Conservation (phyloP, 2,888 invertebrate species). For the Leptothorax acervorum region DNA sequence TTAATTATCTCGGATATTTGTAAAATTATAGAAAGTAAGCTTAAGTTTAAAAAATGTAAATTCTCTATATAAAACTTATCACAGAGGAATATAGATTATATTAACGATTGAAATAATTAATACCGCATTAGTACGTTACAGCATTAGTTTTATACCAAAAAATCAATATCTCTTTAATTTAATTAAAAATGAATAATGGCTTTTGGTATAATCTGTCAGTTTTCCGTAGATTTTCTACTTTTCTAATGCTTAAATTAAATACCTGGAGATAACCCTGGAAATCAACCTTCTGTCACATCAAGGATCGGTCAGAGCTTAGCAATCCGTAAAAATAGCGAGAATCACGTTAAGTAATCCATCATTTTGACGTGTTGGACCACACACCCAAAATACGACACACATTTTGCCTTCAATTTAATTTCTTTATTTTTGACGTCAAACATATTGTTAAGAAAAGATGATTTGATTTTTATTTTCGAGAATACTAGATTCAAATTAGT, state of each 20-base stretch:
- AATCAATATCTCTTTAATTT: not conserved
- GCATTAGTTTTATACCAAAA: not conserved
- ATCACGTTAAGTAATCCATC: conserved; percentile 28
- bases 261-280: conserved; percentile 14
- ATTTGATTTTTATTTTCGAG: not conserved
- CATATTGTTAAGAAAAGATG: not conserved
- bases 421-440: conserved; percentile 15
- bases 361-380: conserved; percentile 35
- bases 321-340: conserved; percentile 34
- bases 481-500: not conserved
- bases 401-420: conserved; percentile 5
- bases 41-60: not conserved
- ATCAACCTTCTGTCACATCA: conserved; percentile 17
- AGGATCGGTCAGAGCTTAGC: conserved; percentile 5
- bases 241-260: conserved; percentile 22
- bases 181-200: conserved; percentile 15
- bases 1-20: not conserved
- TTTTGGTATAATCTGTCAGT: not conserved
- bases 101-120: not conserved
- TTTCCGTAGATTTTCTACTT: not conserved
- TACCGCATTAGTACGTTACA: not conserved
- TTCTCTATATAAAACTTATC: not conserved
- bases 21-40: not conserved
- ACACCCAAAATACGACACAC: conserved; percentile 3
- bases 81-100: not conserved